phyloP scores from a whole-genome alignment of 2,797 vertebrate species.

The Chelon labrosus region DNA sequence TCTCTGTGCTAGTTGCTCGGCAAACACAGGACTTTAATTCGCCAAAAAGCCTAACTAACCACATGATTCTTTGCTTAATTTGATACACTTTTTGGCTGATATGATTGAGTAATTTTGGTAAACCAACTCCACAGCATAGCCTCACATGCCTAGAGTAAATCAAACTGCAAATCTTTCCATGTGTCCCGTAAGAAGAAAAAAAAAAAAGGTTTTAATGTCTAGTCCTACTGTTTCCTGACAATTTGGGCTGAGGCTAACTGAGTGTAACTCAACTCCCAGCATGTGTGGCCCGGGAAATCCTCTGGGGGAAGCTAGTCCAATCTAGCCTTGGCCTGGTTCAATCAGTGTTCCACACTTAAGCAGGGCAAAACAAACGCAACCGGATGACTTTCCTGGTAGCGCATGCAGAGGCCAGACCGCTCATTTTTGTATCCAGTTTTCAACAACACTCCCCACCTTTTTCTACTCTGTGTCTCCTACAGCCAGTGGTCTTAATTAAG shows the following conservation, averaged over 20 bases:
- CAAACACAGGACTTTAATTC: conserved; percentile 23
- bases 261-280: conserved; percentile 75
- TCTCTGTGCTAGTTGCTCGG: conserved; percentile 27
- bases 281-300: conserved; percentile 76
- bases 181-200: conserved; percentile 17
- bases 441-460: conserved; percentile 60
- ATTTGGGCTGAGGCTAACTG: conserved; percentile 56
- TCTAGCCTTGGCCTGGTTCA: conserved; percentile 75
- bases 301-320: conserved; percentile 74
- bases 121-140: conserved; percentile 46
- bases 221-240: conserved; percentile 71
- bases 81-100: conserved; percentile 42
- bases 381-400: conserved; percentile 62
- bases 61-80: conserved; percentile 48
- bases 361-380: conserved; percentile 71
- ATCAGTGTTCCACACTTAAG: conserved; percentile 76
- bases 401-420: conserved; percentile 45
- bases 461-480: conserved; percentile 48
- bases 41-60: conserved; percentile 36
- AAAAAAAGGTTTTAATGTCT: conserved; percentile 64
- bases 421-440: conserved; percentile 70
- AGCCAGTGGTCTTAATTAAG: conserved; percentile 72
- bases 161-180: conserved; percentile 66
- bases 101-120: conserved; percentile 53
- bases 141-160: conserved; percentile 60